These are phyloP conservation scores for Campopleginae sp. DNA, from an alignment of 2,888 invertebrate species.

Conservation along the genomic window DNA sequence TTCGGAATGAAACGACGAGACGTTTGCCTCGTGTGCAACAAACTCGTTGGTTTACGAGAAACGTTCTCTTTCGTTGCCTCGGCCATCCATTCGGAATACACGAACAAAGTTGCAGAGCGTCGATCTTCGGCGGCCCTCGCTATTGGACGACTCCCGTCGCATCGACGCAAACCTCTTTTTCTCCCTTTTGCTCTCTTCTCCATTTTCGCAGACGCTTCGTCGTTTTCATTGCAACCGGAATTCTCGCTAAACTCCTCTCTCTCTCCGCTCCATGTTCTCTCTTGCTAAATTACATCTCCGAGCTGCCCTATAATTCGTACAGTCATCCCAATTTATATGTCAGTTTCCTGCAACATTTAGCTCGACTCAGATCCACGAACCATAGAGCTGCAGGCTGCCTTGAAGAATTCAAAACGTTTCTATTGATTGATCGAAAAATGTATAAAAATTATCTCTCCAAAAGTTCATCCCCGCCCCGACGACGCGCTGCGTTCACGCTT, in stretches of 20 bases:
- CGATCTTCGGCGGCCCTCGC: slow-evolving; percentile 57
- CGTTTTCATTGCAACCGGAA: slow-evolving; percentile 62
- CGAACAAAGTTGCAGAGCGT: slow-evolving; percentile 66
- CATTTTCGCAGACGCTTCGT: slow-evolving; percentile 30
- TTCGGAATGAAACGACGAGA: slow-evolving; percentile 65
- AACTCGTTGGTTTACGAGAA: slow-evolving; percentile 70
- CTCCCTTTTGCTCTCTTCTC: slow-evolving; percentile 30
- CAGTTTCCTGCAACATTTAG: slow-evolving; percentile 10
- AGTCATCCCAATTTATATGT: slow-evolving; percentile 52
- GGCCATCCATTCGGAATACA: slow-evolving; percentile 37
- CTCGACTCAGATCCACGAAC: background rate
- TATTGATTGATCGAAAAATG: slow-evolving; percentile 2
- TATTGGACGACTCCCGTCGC: slow-evolving; percentile 61
- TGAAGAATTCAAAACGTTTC: background rate
- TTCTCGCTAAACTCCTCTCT: slow-evolving; percentile 34
- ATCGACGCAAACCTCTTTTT: slow-evolving; percentile 43
- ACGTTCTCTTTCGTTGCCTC: slow-evolving; percentile 49
- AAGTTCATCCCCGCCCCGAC: background rate
- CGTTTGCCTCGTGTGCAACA: slow-evolving; percentile 66
- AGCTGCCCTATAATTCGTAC: slow-evolving; percentile 47
- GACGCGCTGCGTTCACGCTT: background rate
- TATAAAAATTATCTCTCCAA: background rate
- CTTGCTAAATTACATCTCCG: slow-evolving; percentile 20
- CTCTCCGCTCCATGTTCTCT: background rate
- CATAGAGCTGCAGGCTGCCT: background rate